Evolutionary conservation across 92 coral and sea anemone genomes (phyloP), one percentile per base, ranked within the genome.

Genomic region (Blastomussa wellsi): DNA sequence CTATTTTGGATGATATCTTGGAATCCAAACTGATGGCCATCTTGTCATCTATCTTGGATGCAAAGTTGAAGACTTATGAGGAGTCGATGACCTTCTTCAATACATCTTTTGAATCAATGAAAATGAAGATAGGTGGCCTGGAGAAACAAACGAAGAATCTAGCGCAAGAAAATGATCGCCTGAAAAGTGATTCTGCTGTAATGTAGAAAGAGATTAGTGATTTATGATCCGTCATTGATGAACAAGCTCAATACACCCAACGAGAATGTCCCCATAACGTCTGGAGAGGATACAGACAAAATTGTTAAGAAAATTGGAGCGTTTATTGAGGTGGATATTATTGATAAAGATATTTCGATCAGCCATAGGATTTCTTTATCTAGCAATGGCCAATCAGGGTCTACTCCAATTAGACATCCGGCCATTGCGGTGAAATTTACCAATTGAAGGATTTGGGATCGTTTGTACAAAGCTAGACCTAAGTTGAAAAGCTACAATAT

Each of bases 1-100:
- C 86, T 16, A 41, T 82, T 51, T 60, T 82, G 86, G 86, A 71
- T 82, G 86, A 82, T 37, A 57, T 82, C 57, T 33, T 82, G 57
- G 80, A 82, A 59, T 71, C 79, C 60, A 72, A 82, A 82, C 72
- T 72, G 86, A 55, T 57, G 70, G 77, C 86, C 67, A 82, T 72
- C 47, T 82, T 82, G 67, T 41, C 86, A 41, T 31, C 86, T 71
- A 82, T 71, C 51, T 53, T 82, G 79, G 79, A 82, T 22, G 76
- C 80, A 52, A 82, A 72, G 68, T 31, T 82, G 49, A 73, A 32
- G 52, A n/a, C 86, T 15, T 36, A 42, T 29, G 64, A 68, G 48
- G 79, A 82, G 41, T 82, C 71, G 72, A 29, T 82, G 68, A 35
- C 52, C 76, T 72, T 82, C 68, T 68, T 72, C 65, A 82, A 74